Conservation (phyloP, 2,888 invertebrate species). For the Chouioia cunea region DNA sequence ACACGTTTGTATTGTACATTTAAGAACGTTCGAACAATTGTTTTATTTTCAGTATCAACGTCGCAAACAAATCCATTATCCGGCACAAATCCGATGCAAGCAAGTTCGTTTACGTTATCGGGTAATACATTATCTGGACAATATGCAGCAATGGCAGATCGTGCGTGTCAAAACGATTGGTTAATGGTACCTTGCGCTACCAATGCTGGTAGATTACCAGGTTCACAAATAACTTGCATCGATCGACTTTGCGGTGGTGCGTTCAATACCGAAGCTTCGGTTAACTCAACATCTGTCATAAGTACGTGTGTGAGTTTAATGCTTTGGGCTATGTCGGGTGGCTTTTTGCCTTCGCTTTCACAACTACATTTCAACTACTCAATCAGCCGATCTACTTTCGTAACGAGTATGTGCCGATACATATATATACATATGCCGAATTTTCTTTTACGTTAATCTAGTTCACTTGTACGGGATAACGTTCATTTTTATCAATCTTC, state of each 20-base stretch:
- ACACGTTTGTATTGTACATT: neutral
- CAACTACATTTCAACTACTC: too few species aligned
- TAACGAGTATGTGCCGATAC: neutral
- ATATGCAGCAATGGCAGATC: constrained; percentile 76
- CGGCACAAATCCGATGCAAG: neutral
- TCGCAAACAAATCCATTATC: constrained; percentile 7
- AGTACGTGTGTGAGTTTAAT: constrained; percentile 72
- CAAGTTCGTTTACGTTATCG: constrained; percentile 80
- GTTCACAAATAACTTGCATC: constrained; percentile 76
- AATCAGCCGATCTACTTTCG: too few species aligned
- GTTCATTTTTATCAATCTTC: too few species aligned
- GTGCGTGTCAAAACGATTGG: constrained; percentile 84
- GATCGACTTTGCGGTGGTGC: constrained; percentile 88
- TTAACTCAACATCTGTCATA: constrained; percentile 77
- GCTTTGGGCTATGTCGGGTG: too few species aligned
- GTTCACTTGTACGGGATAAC: too few species aligned
- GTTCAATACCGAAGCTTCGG: constrained; percentile 77
- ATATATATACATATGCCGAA: neutral
- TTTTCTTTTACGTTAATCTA: too few species aligned
- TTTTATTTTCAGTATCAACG: neutral
- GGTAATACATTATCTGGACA: constrained; percentile 82
- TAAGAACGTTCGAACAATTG: neutral
- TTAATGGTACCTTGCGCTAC: constrained; percentile 83
- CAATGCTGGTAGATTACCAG: constrained; percentile 74
- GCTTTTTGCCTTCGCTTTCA: neutral